Conservation (phyloP, 2,888 invertebrate genomes). For the Andricus curvator region DNA sequence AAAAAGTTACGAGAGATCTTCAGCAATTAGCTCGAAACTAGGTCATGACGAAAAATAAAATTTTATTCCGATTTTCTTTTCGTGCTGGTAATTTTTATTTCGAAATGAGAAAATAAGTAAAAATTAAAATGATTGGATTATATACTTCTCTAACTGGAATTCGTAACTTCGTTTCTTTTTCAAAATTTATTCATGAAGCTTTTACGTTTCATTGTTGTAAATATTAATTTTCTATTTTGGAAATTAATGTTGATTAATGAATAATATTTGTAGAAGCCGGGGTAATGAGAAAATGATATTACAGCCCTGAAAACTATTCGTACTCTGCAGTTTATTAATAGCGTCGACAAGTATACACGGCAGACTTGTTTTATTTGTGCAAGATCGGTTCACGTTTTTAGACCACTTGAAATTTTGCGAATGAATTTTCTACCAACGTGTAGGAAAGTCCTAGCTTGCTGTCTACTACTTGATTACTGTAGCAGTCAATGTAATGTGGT, state of each 20-base stretch:
- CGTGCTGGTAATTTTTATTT: too few species aligned
- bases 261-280: not conserved
- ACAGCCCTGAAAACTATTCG: slow-evolving; percentile 72
- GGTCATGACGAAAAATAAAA: not conserved
- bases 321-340: slow-evolving; percentile 69
- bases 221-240: too few species aligned
- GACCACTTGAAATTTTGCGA: slow-evolving; percentile 46
- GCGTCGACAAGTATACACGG: slow-evolving; percentile 60
- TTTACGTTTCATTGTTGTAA: too few species aligned
- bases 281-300: slow-evolving; percentile 44
- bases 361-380: slow-evolving; percentile 64
- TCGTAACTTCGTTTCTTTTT: not conserved
- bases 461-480: not conserved
- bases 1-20: not conserved
- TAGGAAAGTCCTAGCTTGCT: not conserved
- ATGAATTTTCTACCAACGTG: slow-evolving; percentile 44
- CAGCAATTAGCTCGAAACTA: not conserved
- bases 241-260: not conserved
- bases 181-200: not conserved
- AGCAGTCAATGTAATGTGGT: slow-evolving; percentile 14
- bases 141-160: not conserved
- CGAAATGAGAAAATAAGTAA: too few species aligned
- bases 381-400: slow-evolving; percentile 55
- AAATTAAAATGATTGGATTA: too few species aligned
- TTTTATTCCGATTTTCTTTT: not conserved